Evolutionary conservation across 2,888 invertebrate species (phyloP).

Genomic region (Ectobius pallidus): DNA sequence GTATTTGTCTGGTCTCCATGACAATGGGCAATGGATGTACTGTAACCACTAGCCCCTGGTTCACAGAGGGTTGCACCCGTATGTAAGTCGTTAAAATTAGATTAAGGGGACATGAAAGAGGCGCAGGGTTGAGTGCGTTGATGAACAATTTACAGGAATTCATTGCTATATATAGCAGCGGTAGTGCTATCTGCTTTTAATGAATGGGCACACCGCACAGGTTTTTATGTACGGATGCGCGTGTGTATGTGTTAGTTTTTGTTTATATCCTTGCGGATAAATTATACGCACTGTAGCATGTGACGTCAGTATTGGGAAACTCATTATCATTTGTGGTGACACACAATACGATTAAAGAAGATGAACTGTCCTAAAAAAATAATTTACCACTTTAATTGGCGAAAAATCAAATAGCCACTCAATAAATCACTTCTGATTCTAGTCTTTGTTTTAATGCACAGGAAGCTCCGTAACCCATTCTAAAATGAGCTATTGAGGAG

Average conservation of each 20-base stretch:
- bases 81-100: constrained; percentile 36
- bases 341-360: too few species aligned
- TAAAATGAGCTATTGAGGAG: too few species aligned
- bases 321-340: neutral
- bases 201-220: neutral
- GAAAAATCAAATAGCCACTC: too few species aligned
- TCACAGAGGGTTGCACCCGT: neutral
- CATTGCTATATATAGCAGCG: neutral
- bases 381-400: too few species aligned
- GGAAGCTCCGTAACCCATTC: too few species aligned
- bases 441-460: too few species aligned
- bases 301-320: neutral
- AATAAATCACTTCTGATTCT: too few species aligned
- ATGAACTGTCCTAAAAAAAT: too few species aligned
- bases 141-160: constrained; percentile 27
- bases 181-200: neutral
- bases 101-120: constrained; percentile 34
- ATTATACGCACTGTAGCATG: neutral
- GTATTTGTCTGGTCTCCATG: constrained; percentile 6
- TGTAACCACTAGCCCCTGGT: neutral
- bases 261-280: neutral
- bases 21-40: constrained; percentile 1
- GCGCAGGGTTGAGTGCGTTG: constrained; percentile 8
- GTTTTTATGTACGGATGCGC: neutral
- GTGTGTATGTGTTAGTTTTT: neutral